Evolutionary conservation across 2,888 invertebrate genomes (phyloP), one percentile per base, ranked within the genome.

Genomic region (Drosophila merina): DNA sequence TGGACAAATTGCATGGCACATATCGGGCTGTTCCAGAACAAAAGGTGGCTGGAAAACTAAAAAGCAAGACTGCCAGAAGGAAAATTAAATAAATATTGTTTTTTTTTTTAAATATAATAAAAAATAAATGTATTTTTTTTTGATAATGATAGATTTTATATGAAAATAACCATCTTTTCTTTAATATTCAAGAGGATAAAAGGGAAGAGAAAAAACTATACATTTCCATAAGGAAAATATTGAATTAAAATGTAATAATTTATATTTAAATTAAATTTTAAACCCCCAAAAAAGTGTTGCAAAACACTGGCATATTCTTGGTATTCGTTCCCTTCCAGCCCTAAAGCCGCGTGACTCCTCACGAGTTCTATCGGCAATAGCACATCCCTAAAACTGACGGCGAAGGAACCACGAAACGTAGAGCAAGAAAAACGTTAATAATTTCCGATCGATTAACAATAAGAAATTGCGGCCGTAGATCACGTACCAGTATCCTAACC

Each of bases 1-100:
- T 97, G 81, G 97, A 97, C 88, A 94, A 95, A 52, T 90, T 96
- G 3, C 97, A 97, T 88, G 96, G 96, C n/a, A 97, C 96, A 79
- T 97, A 96, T 91, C 93, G 95, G 20, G 93, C 52, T 2, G 36
- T 55, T 1, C 3, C 33, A 0, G 55, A 73, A n/a, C 9, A 49
- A 5, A 51, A 40, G 38, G 10, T 0, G 4, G 31, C 30, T 30
- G 36, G 5, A 31, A 51, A 14, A 42, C 36, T 38, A 20, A 58
- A 51, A 14, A 31, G 33, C 40, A 72, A 64, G 44, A 1, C 45
- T 5, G 20, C 7, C 10, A 59, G 56, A 12, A 54, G 51, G 20
- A 72, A 72, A 52, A 9, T 49, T 3, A 54, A 54, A 42, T 62
- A 54, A 26, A 20, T n/a, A 12, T 20, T 20, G 6, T 14, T 45